Evolutionary conservation across 2,797 vertebrate genomes (phyloP).

Genomic region (Tachyglossus aculeatus): DNA sequence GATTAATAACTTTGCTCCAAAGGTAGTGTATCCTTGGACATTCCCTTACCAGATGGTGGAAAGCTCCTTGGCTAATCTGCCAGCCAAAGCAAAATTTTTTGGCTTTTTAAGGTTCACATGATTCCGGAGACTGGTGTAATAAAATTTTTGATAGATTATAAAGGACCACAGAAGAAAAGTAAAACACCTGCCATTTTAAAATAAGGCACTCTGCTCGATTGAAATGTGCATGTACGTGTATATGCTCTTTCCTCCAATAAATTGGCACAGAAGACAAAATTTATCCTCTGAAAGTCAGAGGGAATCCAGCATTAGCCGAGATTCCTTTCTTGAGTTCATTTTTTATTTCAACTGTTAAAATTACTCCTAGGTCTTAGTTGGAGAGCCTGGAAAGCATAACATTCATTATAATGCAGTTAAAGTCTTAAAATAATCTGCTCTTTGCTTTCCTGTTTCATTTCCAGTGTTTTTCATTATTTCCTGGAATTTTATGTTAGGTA

Average conservation of each 20-base stretch:
- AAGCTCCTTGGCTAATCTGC: constrained; percentile 48
- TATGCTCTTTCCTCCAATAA: constrained; percentile 15
- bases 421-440: too few species aligned
- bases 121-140: constrained; percentile 49
- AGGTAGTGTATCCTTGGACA: constrained; percentile 54
- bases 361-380: too few species aligned
- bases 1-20: constrained; percentile 57
- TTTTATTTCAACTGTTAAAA: too few species aligned
- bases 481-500: too few species aligned
- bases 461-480: too few species aligned
- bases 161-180: constrained; percentile 51
- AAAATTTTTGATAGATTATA: constrained; percentile 54
- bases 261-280: constrained; percentile 21
- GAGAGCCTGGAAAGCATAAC: too few species aligned
- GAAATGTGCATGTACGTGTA: constrained; percentile 37
- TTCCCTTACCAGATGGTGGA: constrained; percentile 62
- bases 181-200: constrained; percentile 49
- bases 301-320: constrained; percentile 2
- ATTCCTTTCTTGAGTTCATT: constrained; percentile 9
- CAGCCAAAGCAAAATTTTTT: constrained; percentile 38
- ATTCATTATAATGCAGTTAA: too few species aligned
- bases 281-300: background rate
- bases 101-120: constrained; percentile 54
- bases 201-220: constrained; percentile 29
- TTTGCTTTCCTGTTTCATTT: too few species aligned